These are phyloP conservation scores for Drosophila parvula DNA, from an alignment of 1,140 invertebrate species.

Conservation along the genomic window DNA sequence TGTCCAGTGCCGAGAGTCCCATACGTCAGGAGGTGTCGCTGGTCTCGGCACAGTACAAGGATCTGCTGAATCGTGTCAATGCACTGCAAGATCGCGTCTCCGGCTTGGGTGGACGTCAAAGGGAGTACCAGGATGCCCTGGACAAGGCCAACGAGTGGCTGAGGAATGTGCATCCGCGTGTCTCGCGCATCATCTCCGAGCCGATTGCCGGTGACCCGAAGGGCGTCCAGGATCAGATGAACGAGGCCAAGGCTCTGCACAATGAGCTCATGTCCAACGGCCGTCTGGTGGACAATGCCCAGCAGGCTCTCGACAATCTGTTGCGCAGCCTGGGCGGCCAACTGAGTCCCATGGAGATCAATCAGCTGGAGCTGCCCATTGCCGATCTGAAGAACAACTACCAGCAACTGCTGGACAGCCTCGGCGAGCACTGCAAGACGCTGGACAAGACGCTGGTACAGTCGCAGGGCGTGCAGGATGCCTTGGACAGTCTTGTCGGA, in stretches of 20 bases:
- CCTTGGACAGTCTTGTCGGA: slow-evolving; percentile 91
- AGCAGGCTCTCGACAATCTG: slow-evolving; percentile 89
- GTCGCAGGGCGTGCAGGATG: slow-evolving; percentile 97
- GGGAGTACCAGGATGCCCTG: slow-evolving; percentile 92
- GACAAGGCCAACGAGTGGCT: slow-evolving; percentile 94
- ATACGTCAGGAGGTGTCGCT: slow-evolving; percentile 89
- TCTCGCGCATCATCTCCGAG: slow-evolving; percentile 90
- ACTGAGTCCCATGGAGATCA: slow-evolving; percentile 90
- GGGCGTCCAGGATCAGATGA: slow-evolving; percentile 94
- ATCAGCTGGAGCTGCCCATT: slow-evolving; percentile 91
- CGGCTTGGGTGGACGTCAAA: slow-evolving; percentile 90
- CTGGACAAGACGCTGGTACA: slow-evolving; percentile 95
- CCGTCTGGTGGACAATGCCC: slow-evolving; percentile 90
- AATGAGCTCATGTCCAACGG: slow-evolving; percentile 94
- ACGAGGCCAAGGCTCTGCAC: slow-evolving; percentile 92
- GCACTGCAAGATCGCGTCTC: slow-evolving; percentile 91
- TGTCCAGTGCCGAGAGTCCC: slow-evolving; percentile 88
- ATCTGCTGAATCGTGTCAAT: slow-evolving; percentile 92
- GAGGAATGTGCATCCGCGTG: slow-evolving; percentile 91
- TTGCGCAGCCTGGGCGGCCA: slow-evolving; percentile 91
- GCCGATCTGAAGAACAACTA: slow-evolving; percentile 91
- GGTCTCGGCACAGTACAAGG: slow-evolving; percentile 89
- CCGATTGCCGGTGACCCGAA: slow-evolving; percentile 93
- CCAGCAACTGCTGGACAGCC: slow-evolving; percentile 88
- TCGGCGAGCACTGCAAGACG: slow-evolving; percentile 92